Conservation (phyloP, 2,888 invertebrate genomes). For the Lamellibrachia columna region DNA sequence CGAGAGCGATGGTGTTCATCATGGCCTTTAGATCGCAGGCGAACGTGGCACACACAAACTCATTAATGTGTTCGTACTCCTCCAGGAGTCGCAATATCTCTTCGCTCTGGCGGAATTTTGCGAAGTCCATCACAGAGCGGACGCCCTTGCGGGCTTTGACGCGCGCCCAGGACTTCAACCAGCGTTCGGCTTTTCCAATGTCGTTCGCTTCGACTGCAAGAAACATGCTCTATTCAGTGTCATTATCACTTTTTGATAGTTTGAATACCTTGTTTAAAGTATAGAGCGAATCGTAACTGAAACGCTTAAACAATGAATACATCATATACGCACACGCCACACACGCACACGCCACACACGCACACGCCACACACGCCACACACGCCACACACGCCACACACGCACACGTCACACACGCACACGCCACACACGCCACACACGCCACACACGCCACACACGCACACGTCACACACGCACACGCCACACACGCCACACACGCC, state of each 20-base stretch:
- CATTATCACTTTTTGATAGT: no score
- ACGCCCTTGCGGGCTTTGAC: constrained; percentile 45
- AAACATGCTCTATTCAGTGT: background rate
- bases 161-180: constrained; percentile 47
- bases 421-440: no score
- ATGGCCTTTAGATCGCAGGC: constrained; percentile 48
- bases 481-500: no score
- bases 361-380: no score
- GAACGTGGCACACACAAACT: constrained; percentile 49
- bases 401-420: no score
- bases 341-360: no score
- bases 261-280: background rate
- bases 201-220: constrained; percentile 45
- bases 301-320: background rate
- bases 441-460: no score
- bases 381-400: no score
- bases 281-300: background rate
- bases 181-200: constrained; percentile 43
- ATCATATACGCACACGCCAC: no score
- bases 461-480: no score
- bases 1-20: constrained; percentile 47
- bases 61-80: constrained; percentile 46
- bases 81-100: constrained; percentile 43
- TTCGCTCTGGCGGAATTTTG: constrained; percentile 31
- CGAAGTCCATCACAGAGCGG: constrained; percentile 44